Conservation (phyloP, 2,888 invertebrate genomes). For the Synergus umbraculus region DNA sequence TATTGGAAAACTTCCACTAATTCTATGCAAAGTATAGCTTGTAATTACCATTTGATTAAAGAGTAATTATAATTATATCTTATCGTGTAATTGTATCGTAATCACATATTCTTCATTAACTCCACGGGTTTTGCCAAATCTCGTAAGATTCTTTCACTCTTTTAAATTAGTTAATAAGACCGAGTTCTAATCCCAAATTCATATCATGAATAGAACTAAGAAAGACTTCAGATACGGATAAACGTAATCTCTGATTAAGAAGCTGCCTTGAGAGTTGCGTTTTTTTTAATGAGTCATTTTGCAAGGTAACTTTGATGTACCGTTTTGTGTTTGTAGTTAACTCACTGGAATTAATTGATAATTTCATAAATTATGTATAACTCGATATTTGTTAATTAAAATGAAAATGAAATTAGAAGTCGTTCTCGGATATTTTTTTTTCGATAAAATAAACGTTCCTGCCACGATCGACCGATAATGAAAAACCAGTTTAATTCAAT, state of each 20-base stretch:
- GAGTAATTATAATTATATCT: slow-evolving; percentile 21
- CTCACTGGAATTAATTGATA: not conserved
- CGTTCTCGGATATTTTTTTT: not conserved
- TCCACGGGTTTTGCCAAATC: not conserved
- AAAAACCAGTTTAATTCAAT: slow-evolving; percentile 7
- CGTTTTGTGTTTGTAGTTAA: not conserved
- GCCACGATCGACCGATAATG: not conserved
- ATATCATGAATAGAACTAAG: no score
- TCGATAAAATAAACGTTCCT: not conserved
- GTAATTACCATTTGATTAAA: slow-evolving; percentile 77
- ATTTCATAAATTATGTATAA: slow-evolving; percentile 9
- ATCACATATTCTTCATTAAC: not conserved
- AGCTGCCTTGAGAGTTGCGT: not conserved
- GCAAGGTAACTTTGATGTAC: not conserved
- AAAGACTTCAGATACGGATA: not conserved
- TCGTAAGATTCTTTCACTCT: not conserved
- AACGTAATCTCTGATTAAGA: not conserved
- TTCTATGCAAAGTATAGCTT: slow-evolving; percentile 96
- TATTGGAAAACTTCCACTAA: slow-evolving; percentile 91
- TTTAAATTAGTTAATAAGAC: not conserved
- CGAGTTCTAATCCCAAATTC: not conserved
- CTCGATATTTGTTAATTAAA: not conserved
- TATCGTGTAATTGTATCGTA: slow-evolving; percentile 22
- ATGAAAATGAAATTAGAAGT: not conserved
- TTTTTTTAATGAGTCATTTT: not conserved